Evolutionary conservation across 2,113 vertebrate genomes (phyloP), one percentile per base, ranked within the genome.

Genomic region (Clarias magur): DNA sequence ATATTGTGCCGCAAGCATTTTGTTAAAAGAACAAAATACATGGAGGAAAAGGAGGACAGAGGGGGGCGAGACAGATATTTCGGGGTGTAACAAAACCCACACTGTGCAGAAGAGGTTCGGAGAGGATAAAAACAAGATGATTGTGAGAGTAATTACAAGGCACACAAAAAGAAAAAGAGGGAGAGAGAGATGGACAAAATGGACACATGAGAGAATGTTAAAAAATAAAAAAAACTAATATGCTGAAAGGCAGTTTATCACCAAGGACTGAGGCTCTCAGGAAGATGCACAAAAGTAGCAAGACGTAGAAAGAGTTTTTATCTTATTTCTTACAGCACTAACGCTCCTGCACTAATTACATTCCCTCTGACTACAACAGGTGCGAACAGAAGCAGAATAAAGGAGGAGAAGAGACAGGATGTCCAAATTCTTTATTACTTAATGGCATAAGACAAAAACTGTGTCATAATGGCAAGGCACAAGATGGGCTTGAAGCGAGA

Each of bases 21-120:
- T 85, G 67, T 82, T 83, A 88, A 48, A 75, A 67, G 57, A 78
- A 82, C 7, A 19, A 65, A 78, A 83, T 82, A 82, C 85, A 80
- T 80, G 56, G 78, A 34, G 27, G 16, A 1, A 19, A 27, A 8
- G 53, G 48, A 48, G 56, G 54, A 4, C 30, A 42, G 23, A 60
- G 59, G 16, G 30, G 38, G 72, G 8, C 21, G 13, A 59, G 68
- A 25, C 42, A 30, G 78, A 82, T n/a, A 87, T 76, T 83, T 38
- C 11, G n/a, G 62, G 62, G n/a, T 34, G 63, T 57, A 56, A 56
- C 13, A 79, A 53, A 67, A 25, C 19, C 30, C 16, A 38, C 17
- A 23, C 11, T 65, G 38, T 19, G n/a, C 4, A 0, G 48, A 83
- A 56, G 25, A 25, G 27, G 17, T 27, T 30, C 19, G 15, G 42